phyloP scores from a whole-genome alignment of 2,797 vertebrate species.

The Perdix hodgsoniae region DNA sequence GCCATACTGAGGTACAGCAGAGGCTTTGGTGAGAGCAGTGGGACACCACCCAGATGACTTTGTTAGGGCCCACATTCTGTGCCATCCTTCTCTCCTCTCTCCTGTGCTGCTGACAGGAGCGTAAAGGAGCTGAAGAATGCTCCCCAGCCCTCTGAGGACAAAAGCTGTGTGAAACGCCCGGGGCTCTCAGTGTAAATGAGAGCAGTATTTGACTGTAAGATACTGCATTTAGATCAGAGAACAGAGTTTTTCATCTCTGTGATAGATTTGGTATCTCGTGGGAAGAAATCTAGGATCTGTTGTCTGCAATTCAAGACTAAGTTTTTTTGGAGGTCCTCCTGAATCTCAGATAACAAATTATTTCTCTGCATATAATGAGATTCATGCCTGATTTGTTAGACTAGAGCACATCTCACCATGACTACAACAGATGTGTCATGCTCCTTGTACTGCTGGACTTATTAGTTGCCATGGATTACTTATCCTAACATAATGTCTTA shows the following conservation, averaged over 20 bases:
- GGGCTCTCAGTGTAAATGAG: background rate
- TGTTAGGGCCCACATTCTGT: background rate
- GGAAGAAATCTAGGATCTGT: background rate
- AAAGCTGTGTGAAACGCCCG: fast-evolving
- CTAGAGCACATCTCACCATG: background rate
- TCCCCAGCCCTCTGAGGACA: background rate
- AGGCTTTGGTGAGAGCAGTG: background rate
- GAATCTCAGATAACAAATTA: background rate
- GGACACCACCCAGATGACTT: background rate
- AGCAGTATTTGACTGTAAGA: background rate
- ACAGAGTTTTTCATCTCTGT: background rate
- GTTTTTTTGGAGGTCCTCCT: background rate
- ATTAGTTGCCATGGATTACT: background rate
- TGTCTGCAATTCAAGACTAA: background rate
- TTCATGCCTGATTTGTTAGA: background rate
- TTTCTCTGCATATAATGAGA: background rate
- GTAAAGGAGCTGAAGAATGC: fast-evolving
- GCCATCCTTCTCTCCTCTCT: too few relatives aligned
- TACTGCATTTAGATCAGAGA: background rate
- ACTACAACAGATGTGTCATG: background rate
- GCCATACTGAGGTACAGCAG: fast-evolving
- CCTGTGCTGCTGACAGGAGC: background rate
- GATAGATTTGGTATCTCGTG: background rate
- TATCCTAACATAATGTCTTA: background rate
- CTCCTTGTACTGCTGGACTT: background rate